These are phyloP conservation scores for Tipula confusa DNA, from an alignment of 2,888 invertebrate species.

Conservation along the genomic window DNA sequence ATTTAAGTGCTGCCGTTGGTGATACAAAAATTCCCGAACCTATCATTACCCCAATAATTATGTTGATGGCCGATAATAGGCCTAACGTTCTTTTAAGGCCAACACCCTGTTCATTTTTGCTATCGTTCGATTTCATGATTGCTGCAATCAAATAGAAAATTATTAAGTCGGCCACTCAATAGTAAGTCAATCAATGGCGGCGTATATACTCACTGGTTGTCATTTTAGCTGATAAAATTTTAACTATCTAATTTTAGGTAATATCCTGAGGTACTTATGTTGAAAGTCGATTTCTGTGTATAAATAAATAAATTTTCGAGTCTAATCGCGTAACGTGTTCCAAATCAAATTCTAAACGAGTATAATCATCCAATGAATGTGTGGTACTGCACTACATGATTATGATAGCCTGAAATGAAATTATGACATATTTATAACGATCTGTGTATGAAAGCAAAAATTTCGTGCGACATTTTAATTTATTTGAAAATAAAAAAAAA, in stretches of 20 bases:
- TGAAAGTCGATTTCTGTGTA: no score
- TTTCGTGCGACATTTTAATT: background rate
- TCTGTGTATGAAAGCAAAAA: background rate
- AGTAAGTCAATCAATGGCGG: background rate
- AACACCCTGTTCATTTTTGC: conserved; percentile 48
- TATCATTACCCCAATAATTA: conserved; percentile 85
- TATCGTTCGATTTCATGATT: conserved; percentile 38
- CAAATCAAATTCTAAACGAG: background rate
- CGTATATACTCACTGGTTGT: background rate
- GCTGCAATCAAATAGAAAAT: background rate
- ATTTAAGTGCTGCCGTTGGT: conserved; percentile 68
- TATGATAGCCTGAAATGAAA: background rate
- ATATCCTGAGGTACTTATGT: background rate
- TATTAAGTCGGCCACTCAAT: background rate
- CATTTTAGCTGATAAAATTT: background rate
- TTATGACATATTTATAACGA: background rate
- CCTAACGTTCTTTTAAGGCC: conserved; percentile 71
- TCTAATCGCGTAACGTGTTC: background rate
- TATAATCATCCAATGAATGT: background rate
- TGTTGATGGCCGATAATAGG: conserved; percentile 72
- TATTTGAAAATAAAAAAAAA: background rate
- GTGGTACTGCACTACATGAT: background rate
- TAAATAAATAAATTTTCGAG: background rate
- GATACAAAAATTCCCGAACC: conserved; percentile 87
- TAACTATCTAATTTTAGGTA: background rate